These are phyloP conservation scores for Bathynomus jamesi DNA, from an alignment of 1,140 invertebrate species.

Conservation along the genomic window DNA sequence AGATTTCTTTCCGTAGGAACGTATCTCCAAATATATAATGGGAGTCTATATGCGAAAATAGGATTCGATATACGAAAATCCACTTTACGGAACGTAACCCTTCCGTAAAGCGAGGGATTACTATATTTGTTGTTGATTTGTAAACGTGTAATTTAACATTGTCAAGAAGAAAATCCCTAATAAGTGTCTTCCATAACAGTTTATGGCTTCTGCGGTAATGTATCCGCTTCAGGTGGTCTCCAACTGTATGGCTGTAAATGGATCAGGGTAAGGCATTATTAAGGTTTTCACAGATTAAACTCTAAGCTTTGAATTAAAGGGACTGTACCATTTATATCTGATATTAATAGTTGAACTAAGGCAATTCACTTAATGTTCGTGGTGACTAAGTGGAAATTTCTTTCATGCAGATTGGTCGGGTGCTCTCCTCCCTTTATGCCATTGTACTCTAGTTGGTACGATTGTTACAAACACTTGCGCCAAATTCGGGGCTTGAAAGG, in stretches of 20 bases:
- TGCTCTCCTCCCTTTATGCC: slow-evolving; percentile 73
- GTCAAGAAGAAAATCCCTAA: neutral
- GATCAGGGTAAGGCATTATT: slow-evolving; percentile 56
- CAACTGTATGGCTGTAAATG: slow-evolving; percentile 74
- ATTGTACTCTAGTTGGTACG: slow-evolving; percentile 62
- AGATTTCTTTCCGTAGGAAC: no score
- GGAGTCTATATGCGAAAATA: no score
- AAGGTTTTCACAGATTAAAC: neutral
- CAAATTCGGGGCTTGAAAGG: slow-evolving; percentile 63
- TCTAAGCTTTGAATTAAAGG: neutral
- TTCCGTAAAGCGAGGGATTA: neutral
- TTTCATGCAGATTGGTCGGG: slow-evolving; percentile 54
- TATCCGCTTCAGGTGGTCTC: slow-evolving; percentile 82
- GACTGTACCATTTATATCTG: neutral
- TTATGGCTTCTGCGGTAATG: slow-evolving; percentile 64
- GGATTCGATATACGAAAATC: no score
- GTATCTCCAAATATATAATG: no score
- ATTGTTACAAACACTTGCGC: slow-evolving; percentile 66
- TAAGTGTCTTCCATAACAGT: slow-evolving; percentile 45
- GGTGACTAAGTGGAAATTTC: neutral
- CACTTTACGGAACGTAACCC: no score
- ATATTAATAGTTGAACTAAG: no score
- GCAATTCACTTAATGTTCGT: neutral
- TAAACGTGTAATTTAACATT: neutral
- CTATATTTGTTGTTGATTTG: neutral